Conservation (phyloP, 1,140 invertebrate species). For the Planococcus citri region DNA sequence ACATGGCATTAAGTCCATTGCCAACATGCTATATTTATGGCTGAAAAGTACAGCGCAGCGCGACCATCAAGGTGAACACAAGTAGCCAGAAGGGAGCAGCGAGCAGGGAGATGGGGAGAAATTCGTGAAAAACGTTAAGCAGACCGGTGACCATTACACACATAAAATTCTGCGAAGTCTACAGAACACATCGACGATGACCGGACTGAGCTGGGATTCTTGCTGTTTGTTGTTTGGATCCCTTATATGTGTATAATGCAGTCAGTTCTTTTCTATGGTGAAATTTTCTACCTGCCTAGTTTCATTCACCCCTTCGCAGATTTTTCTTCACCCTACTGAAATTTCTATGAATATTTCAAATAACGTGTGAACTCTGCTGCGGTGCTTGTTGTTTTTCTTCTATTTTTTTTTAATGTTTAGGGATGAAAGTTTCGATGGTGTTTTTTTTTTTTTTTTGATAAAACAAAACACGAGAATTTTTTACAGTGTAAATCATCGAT, state of each 20-base stretch:
- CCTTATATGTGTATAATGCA: too few relatives aligned
- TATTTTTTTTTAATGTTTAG: too few relatives aligned
- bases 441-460: too few relatives aligned
- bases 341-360: neutral
- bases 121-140: conserved; percentile 10
- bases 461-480: neutral
- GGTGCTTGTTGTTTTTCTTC: neutral
- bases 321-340: neutral
- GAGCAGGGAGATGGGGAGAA: too few relatives aligned
- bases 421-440: too few relatives aligned
- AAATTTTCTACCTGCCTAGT: neutral
- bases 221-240: neutral
- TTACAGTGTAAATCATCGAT: conserved; percentile 15
- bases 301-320: too few relatives aligned
- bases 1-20: conserved; percentile 20
- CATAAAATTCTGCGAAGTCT: neutral
- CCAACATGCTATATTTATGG: conserved; percentile 17
- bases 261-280: neutral
- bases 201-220: too few relatives aligned
- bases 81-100: too few relatives aligned
- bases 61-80: too few relatives aligned
- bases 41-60: too few relatives aligned
- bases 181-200: neutral
- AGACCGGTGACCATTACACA: conserved; percentile 11
- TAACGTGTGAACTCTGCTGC: neutral